Percentiles rank a stretch among this genome's conserved stretches.
These are phyloP conservation scores for Luidia sarsii DNA, from an alignment of 53 echinoderm and acorn worm species.

Conservation along the genomic window DNA sequence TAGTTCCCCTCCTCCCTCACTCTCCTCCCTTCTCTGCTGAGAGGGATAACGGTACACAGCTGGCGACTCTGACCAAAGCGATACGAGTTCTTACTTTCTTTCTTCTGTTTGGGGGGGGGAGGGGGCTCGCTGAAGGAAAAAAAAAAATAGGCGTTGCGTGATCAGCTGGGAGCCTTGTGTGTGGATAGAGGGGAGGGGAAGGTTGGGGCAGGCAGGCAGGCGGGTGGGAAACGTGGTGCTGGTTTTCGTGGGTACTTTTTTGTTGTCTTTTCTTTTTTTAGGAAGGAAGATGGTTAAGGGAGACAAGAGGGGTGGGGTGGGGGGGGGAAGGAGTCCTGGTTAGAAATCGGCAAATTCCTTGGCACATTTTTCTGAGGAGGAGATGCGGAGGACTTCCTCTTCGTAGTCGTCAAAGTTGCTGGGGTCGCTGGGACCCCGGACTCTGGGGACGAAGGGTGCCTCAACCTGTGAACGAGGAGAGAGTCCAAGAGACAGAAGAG, in stretches of 20 bases:
- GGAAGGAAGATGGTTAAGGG: neutral
- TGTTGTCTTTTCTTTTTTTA: neutral
- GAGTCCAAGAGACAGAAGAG: no score
- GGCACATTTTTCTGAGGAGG: conserved; percentile 93
- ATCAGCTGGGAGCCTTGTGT: no score
- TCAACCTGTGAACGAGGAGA: conserved; percentile 76
- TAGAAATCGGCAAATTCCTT: conserved; percentile 99
- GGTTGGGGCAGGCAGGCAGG: neutral
- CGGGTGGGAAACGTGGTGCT: neutral
- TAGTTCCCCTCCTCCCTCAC: no score
- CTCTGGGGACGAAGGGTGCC: conserved; percentile 95
- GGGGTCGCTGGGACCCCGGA: conserved; percentile 86
- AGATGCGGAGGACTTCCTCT: conserved; percentile 92
- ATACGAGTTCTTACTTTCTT: no score
- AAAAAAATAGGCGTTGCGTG: no score
- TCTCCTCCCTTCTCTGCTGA: no score
- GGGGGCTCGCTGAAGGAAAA: no score
- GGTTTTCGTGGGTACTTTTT: no score
- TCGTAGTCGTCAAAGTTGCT: conserved; percentile 99
- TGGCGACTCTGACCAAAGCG: no score
- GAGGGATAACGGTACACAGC: no score
- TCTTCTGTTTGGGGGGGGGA: no score
- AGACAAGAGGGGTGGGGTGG: neutral
- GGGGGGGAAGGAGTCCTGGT: conserved; percentile 38
- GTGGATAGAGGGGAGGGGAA: neutral